Base-by-base conservation (phyloP, 2,888 invertebrate species). In the Aspidiotus destructor region DNA sequence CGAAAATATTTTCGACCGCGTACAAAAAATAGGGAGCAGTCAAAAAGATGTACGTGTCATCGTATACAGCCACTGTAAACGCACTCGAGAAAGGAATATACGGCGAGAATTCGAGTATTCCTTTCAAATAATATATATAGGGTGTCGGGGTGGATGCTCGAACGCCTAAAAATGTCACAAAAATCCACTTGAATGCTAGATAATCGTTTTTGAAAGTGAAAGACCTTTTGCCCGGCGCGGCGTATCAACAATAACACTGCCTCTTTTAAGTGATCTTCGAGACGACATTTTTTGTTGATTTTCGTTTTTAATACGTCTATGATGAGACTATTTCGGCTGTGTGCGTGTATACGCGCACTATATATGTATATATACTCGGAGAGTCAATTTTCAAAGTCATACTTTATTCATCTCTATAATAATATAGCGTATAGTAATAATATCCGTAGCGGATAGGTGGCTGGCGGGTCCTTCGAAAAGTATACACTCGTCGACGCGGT, bases 101-200 rank as follows among this genome's bases (percentile, higher is more conserved):
- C n/a, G 11, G 2, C 48, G 11, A 11, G 48, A 11, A 48, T 48
- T 48, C 48, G 11, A 13, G 48, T n/a, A 48, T 48, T 48, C 48
- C n/a, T 48, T 48, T 48, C 48, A 48, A 48, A 48, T 48, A n/a
- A 48, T 48, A 28, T 28, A 5, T 28, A 5, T 28, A 48, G 48
- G 48, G 48, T 48, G n/a, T n/a, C 5, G 6, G 48, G 48, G 48
- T 48, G n/a, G 1, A 48, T n/a, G 48, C n/a, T n/a, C 11, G 48
- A n/a, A 48, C 48, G n/a, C 48, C 48, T 48, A 48, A 11, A 48
- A 48, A n/a, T 48, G 48, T 48, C 48, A 48, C 48, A 48, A 48
- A n/a, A 13, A 48, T 48, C 48, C 48, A 48, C 48, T 48, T 48
- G 6, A 11, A 2, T 48, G n/a, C 48, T n/a, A n/a, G 10, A 11